phyloP scores from a whole-genome alignment of 2,797 vertebrate species.

The Enteromius anoplus region DNA sequence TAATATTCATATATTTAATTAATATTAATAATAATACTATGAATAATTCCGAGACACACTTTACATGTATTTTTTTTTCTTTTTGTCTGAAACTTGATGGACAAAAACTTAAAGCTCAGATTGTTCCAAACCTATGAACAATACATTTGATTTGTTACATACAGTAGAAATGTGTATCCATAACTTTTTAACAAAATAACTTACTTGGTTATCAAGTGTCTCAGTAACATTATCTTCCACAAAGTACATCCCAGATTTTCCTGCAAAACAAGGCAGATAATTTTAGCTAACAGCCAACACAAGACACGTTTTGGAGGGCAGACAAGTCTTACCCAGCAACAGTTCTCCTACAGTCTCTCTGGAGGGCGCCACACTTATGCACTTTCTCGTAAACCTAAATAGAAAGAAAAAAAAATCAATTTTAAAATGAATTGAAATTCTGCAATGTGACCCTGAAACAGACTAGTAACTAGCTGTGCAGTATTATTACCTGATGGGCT shows the following conservation, averaged over 20 bases:
- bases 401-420: conserved; percentile 41
- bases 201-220: conserved; percentile 86
- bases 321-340: conserved; percentile 84
- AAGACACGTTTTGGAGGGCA: background rate
- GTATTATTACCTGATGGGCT: conserved; percentile 87
- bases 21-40: background rate
- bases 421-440: background rate
- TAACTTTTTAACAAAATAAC: conserved; percentile 15
- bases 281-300: background rate
- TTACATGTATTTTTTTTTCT: background rate
- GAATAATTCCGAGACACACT: background rate
- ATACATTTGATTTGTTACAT: too few species aligned
- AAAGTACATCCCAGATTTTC: conserved; percentile 99
- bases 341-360: conserved; percentile 95
- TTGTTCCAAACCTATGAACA: background rate
- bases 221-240: conserved; percentile 96
- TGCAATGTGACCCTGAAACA: background rate
- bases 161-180: background rate
- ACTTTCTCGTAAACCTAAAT: conserved; percentile 91
- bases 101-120: background rate
- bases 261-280: conserved; percentile 71
- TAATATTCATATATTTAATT: background rate
- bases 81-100: background rate
- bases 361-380: conserved; percentile 94
- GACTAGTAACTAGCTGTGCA: background rate